Evolutionary conservation across 2,113 vertebrate species (phyloP).

Genomic region (Herpetotheres cachinnans): DNA sequence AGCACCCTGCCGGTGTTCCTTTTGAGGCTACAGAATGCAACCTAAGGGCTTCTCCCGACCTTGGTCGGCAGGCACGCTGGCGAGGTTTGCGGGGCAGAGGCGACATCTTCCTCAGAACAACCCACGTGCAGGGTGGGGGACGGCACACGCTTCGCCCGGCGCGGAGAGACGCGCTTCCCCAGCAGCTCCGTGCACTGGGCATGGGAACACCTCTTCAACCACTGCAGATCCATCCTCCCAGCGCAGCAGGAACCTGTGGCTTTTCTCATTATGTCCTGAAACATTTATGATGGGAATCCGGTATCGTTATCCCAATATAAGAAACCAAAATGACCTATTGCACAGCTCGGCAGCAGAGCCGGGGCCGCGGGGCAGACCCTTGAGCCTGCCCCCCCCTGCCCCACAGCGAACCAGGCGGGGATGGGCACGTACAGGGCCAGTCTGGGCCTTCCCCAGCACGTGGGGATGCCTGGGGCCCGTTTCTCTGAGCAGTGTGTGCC

Average conservation of each 20-base stretch:
- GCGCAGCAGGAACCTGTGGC: not conserved
- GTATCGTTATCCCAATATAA: not conserved
- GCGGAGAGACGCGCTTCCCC: rapidly evolving
- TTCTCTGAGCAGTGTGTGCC: not conserved
- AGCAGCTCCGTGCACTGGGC: not conserved
- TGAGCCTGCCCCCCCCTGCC: not conserved
- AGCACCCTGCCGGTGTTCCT: not conserved
- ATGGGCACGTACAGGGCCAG: rapidly evolving
- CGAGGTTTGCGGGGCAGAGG: not conserved
- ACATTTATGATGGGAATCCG: not conserved
- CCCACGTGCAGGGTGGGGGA: rapidly evolving
- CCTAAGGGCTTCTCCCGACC: not conserved
- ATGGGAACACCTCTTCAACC: not conserved
- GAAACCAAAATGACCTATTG: not conserved
- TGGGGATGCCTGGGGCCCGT: rapidly evolving
- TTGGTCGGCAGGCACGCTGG: not conserved
- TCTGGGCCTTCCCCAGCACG: rapidly evolving
- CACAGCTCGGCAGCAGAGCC: not conserved
- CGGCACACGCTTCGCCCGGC: not conserved
- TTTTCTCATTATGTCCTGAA: not conserved
- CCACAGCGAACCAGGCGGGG: not conserved
- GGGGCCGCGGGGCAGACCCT: not conserved
- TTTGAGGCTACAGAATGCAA: not conserved
- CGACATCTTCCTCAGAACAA: not conserved
- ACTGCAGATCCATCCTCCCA: not conserved